These are phyloP conservation scores for Pseudoips prasinana DNA, from an alignment of 2,888 invertebrate species.

Conservation along the genomic window DNA sequence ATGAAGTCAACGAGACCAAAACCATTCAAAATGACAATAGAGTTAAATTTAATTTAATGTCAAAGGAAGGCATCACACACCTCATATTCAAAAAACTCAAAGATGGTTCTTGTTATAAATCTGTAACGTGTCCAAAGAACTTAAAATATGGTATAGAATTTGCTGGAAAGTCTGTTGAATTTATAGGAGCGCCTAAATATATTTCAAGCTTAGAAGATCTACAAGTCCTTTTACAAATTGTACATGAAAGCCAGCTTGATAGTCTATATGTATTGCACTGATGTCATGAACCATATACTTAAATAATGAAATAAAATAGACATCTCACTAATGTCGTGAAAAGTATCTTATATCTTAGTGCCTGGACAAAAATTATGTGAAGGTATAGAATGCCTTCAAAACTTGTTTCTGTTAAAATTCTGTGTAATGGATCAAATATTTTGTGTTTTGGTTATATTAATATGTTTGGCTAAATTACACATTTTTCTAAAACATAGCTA, in stretches of 20 bases:
- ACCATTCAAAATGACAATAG: constrained; percentile 22
- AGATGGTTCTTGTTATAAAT: constrained; percentile 57
- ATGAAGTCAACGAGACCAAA: constrained; percentile 26
- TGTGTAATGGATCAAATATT: too few relatives aligned
- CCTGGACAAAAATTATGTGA: constrained; percentile 24
- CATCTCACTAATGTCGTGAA: too few relatives aligned
- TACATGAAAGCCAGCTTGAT: constrained; percentile 68
- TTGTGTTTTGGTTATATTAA: too few relatives aligned
- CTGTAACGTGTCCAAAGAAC: constrained; percentile 70
- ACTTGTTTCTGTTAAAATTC: constrained; percentile 11
- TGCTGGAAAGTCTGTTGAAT: constrained; percentile 64
- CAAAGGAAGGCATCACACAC: constrained; percentile 49
- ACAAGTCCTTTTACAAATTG: constrained; percentile 74
- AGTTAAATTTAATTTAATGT: constrained; percentile 23
- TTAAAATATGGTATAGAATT: constrained; percentile 69
- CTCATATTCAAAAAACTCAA: constrained; percentile 64
- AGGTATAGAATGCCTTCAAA: constrained; percentile 34
- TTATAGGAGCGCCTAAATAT: constrained; percentile 74
- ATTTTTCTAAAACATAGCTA: too few relatives aligned
- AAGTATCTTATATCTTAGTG: constrained; percentile 22
- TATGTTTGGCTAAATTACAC: too few relatives aligned
- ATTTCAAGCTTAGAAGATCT: constrained; percentile 72
- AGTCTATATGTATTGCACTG: constrained; percentile 69
- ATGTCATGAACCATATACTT: constrained; percentile 28
- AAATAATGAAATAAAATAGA: too few relatives aligned